Base-by-base conservation (phyloP, 2,888 invertebrate genomes). In the Lycocerus yunnanus region DNA sequence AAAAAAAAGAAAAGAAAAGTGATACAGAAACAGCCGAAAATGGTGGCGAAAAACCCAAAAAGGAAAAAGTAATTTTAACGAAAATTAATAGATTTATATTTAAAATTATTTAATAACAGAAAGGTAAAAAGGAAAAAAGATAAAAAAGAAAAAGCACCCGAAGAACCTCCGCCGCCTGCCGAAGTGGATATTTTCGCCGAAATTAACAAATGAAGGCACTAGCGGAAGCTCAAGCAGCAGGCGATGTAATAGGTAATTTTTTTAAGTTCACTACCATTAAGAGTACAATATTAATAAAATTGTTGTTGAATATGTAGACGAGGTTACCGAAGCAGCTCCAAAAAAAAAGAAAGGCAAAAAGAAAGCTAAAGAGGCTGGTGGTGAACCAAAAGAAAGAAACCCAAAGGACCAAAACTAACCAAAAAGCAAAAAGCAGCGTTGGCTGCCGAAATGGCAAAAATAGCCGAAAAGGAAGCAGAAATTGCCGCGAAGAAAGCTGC, bases 371-470 rank as follows among this genome's bases (percentile, higher is more conserved):
- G 13, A 15, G 1, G 9, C 5, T 2, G 2, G 9, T 8, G 60
- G 14, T 11, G 60, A 60, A 60, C 60, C 60, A 60, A 16, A 16
- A 16, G 60, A 60, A 60, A 60, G 15, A 16, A 60, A 18, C 88
- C 88, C 78, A 88, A 88, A 18, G 60, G 60, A 15, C 60, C 60
- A 82, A 88, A 88, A 80, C 81, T 88, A 4, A 85, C 87, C 2
- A 88, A 88, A 80, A 87, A 87, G 79, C 87, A 88, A 73, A 87
- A 85, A 80, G 86, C 86, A 0, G 84, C 85, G 8, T 77, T 88
- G 9, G 88, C 88, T 80, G 86, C 86, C 16, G 87, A 88, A 77
- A 86, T 86, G 75, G 87, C 86, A 8, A 88, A 88, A 77, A 73
- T 87, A 67, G 75, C 86, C 24, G 85, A 88, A 70, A 84, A 77